A percentile compares a stretch with the other conserved stretches of the same genome.
Evolutionary conservation across 2,888 invertebrate genomes (phyloP).

Genomic region (Nematopogon swammerdamellus): DNA sequence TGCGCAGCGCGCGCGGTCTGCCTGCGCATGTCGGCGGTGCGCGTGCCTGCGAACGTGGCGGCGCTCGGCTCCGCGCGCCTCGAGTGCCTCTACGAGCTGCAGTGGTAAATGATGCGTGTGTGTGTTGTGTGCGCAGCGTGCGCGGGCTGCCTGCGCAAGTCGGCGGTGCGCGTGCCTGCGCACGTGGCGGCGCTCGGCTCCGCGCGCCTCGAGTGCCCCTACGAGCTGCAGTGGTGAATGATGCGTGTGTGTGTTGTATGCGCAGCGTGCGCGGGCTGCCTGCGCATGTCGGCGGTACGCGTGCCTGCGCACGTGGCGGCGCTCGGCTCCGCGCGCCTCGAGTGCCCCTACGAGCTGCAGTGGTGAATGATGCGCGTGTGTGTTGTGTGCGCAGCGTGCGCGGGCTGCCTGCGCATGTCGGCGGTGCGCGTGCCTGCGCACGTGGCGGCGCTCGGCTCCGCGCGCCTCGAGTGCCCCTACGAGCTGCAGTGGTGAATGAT

Average conservation of each 20-base stretch:
- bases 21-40: no score
- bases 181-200: constrained; percentile 66
- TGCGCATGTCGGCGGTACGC: no score
- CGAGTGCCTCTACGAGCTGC: constrained; percentile 68
- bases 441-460: constrained; percentile 64
- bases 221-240: constrained; percentile 61
- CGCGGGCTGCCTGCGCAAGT: no score
- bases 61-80: constrained; percentile 63
- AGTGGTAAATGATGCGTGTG: no score
- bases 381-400: constrained; percentile 15
- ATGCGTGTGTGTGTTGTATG: constrained; percentile 10
- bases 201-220: constrained; percentile 67
- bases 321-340: constrained; percentile 62
- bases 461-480: constrained; percentile 67
- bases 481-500: constrained; percentile 41
- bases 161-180: constrained; percentile 66
- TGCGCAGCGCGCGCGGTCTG: no score
- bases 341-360: constrained; percentile 67
- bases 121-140: constrained; percentile 14
- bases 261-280: no score
- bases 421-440: constrained; percentile 68
- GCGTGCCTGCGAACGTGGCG: constrained; percentile 68
- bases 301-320: constrained; percentile 69
- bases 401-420: no score
- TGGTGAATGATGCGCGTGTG: no score